These are phyloP conservation scores for Narcine bancroftii DNA, from an alignment of 2,113 vertebrate species.

Conservation along the genomic window DNA sequence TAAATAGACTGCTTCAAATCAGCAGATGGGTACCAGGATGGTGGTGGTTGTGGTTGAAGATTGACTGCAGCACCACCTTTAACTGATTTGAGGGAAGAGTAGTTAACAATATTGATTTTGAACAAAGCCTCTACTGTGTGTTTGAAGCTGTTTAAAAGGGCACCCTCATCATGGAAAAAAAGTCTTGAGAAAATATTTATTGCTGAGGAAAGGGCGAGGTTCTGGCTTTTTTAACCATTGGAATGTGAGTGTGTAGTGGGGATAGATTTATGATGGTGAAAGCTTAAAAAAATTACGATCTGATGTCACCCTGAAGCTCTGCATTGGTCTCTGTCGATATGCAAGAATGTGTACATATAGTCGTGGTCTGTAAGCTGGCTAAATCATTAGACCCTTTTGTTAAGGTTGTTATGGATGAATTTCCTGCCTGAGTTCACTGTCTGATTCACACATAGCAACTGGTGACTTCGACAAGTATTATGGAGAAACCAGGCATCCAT, in stretches of 20 bases:
- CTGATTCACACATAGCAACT: neutral
- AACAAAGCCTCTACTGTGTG: neutral
- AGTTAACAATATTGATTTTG: neutral
- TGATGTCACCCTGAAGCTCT: neutral
- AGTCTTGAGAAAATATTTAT: neutral
- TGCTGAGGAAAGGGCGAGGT: neutral
- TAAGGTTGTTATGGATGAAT: neutral
- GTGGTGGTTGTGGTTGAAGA: neutral
- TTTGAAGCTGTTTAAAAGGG: neutral
- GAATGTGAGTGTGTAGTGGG: neutral
- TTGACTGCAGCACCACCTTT: neutral
- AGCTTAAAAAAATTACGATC: neutral
- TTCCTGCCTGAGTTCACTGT: neutral
- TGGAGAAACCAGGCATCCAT: neutral
- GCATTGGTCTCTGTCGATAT: too few species aligned
- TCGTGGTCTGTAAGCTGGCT: neutral
- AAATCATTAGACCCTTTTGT: neutral
- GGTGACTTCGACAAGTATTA: neutral
- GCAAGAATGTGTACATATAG: too few species aligned
- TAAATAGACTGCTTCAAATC: constrained; percentile 7
- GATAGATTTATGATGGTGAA: neutral
- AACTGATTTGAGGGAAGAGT: neutral
- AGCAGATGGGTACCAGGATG: neutral
- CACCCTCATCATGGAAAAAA: neutral
- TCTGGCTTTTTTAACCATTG: neutral